Conservation (phyloP, 2,113 vertebrate species). For the Sitta europaea region DNA sequence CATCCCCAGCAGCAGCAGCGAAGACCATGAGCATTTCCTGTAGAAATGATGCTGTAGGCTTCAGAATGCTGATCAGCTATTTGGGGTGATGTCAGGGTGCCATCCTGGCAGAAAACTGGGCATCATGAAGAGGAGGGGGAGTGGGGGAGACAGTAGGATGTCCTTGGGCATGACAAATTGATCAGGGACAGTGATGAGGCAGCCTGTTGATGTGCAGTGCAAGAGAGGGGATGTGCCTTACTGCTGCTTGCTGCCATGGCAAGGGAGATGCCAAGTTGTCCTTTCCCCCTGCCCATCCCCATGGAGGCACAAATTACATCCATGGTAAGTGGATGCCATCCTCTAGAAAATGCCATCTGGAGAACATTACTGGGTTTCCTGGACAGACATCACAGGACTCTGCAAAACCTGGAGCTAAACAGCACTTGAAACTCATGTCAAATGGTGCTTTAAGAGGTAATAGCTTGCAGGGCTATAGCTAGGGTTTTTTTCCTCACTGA, state of each 20-base stretch:
- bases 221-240: accelerated
- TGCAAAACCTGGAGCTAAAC: conserved; percentile 6
- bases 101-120: not conserved
- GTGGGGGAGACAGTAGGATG: accelerated
- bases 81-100: not conserved
- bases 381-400: not conserved
- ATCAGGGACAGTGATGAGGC: not conserved
- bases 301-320: not conserved
- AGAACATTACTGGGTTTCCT: conserved; percentile 1
- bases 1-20: not conserved
- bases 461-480: not conserved
- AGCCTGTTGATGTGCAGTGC: accelerated
- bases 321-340: not conserved
- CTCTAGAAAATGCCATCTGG: conserved; percentile 38
- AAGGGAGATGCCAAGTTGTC: not conserved
- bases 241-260: not conserved
- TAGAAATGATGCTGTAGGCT: not conserved
- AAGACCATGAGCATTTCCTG: not conserved
- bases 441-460: not conserved
- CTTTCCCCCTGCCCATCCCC: not conserved
- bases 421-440: not conserved
- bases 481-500: not conserved
- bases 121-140: not conserved
- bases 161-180: not conserved
- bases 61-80: not conserved